phyloP scores from a whole-genome alignment of 2,888 invertebrate genomes.

The Synanthedon myopaeformis region DNA sequence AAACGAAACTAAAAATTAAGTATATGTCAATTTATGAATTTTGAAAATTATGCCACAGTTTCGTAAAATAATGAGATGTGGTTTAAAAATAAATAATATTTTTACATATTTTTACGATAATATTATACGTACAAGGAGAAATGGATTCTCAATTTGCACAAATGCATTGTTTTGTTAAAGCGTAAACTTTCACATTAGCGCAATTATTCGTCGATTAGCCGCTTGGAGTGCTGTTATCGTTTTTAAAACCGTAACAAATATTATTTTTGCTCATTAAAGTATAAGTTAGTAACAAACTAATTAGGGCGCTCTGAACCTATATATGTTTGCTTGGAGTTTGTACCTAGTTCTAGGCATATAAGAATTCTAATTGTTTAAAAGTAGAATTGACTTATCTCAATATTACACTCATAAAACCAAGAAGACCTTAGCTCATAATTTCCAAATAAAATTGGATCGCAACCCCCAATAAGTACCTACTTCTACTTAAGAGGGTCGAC shows the following conservation, averaged over 20 bases:
- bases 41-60: not conserved
- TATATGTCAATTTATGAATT: not conserved
- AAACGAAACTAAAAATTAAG: too few relatives aligned
- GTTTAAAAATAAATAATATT: not conserved
- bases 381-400: too few relatives aligned
- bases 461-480: conserved; percentile 14
- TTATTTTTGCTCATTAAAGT: conserved; percentile 47
- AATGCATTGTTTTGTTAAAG: conserved; percentile 60
- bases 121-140: too few relatives aligned
- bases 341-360: too few relatives aligned
- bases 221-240: conserved; percentile 47
- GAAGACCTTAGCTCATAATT: conserved; percentile 12
- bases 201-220: conserved; percentile 67
- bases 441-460: conserved; percentile 14
- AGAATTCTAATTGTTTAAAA: too few relatives aligned
- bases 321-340: too few relatives aligned
- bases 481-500: conserved; percentile 22
- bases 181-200: conserved; percentile 65
- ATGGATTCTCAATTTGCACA: conserved; percentile 37
- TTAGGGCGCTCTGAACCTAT: not conserved
- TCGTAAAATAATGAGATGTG: not conserved
- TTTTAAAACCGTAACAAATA: conserved; percentile 43
- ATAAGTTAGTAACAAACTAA: conserved; percentile 35
- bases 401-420: not conserved
- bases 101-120: not conserved